phyloP scores from a whole-genome alignment of 2,113 vertebrate genomes.

The Otis tarda region DNA sequence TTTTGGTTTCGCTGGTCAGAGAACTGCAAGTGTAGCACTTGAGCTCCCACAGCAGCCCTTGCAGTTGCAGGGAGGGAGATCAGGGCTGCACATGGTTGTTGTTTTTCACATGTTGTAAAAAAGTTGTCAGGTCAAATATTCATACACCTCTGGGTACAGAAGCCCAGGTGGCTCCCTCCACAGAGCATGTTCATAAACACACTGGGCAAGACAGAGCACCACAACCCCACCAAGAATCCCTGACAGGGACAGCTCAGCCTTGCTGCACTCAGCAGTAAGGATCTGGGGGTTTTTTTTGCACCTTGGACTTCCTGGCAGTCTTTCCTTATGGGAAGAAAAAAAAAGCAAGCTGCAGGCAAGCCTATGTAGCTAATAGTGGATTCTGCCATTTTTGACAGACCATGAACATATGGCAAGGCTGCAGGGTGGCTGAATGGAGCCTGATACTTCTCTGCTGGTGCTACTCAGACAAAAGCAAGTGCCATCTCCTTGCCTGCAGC shows the following conservation, averaged over 20 bases:
- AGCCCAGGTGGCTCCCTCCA: too few relatives aligned
- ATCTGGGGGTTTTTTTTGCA: background rate
- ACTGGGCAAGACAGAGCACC: background rate
- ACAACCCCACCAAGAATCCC: background rate
- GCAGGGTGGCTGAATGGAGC: background rate
- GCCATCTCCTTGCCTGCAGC: background rate
- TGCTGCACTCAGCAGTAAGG: background rate
- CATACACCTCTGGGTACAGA: too few relatives aligned
- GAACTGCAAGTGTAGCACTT: too few relatives aligned
- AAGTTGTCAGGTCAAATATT: too few relatives aligned
- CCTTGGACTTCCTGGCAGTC: background rate
- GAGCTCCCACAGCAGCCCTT: too few relatives aligned
- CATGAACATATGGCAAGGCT: background rate
- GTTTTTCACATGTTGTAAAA: too few relatives aligned
- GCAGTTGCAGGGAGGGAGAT: too few relatives aligned
- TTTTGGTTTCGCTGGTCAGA: background rate
- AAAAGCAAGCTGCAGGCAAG: background rate
- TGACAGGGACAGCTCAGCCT: accelerated
- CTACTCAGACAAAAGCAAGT: background rate
- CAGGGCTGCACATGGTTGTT: too few relatives aligned
- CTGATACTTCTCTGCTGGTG: background rate
- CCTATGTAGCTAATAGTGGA: background rate
- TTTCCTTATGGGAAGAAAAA: background rate
- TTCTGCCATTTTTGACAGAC: background rate
- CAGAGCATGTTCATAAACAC: too few relatives aligned